Conservation (phyloP, 2,888 invertebrate species). For the Rhorus exstirpatorius region DNA sequence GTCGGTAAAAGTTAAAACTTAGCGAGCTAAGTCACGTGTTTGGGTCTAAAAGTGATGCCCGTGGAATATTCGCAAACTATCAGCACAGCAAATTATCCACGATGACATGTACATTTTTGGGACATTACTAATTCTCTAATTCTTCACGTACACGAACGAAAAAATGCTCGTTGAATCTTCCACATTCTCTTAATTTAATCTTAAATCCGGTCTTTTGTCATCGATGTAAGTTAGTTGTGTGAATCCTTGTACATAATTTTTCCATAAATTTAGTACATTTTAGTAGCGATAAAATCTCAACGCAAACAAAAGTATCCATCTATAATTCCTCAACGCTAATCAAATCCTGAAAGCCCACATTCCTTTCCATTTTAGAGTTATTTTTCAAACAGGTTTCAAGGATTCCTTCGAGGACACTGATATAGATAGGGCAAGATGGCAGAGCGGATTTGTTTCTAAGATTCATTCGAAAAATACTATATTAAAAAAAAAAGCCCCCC, state of each 20-base stretch:
- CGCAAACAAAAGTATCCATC: conserved; percentile 3
- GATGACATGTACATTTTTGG: too few species aligned
- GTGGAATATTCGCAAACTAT: too few species aligned
- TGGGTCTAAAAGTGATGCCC: too few species aligned
- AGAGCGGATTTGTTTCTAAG: not conserved
- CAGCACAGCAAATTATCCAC: too few species aligned
- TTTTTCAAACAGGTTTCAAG: not conserved
- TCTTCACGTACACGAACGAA: too few species aligned
- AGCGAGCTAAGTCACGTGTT: too few species aligned
- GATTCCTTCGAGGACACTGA: not conserved
- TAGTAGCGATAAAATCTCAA: conserved; percentile 7
- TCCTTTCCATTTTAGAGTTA: not conserved
- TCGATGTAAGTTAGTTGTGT: not conserved
- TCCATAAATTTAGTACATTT: not conserved
- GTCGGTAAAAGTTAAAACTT: too few species aligned
- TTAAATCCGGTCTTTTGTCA: not conserved
- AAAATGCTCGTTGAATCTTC: too few species aligned
- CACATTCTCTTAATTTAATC: not conserved
- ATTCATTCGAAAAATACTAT: not conserved
- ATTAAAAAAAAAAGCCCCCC: too few species aligned
- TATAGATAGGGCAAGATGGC: not conserved
- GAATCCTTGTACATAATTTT: conserved; percentile 3
- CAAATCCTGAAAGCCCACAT: conserved; percentile 3
- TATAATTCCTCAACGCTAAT: conserved; percentile 4
- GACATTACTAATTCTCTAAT: too few species aligned